Evolutionary conservation across 2,113 vertebrate species (phyloP).

Genomic region (Conger conger): DNA sequence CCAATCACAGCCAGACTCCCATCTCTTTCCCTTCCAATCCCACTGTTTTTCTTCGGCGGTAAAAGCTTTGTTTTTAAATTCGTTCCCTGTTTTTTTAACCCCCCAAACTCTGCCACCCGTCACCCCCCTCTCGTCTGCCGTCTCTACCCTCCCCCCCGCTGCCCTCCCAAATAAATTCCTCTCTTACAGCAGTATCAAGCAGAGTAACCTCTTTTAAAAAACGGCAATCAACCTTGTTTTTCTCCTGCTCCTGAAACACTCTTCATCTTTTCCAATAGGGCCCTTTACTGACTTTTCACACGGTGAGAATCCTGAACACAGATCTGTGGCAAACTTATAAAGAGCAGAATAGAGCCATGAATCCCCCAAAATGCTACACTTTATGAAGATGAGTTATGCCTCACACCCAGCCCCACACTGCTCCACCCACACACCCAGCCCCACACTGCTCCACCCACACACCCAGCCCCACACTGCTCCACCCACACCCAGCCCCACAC

Average conservation of each 20-base stretch:
- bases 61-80: constrained; percentile 72
- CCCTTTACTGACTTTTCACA: neutral
- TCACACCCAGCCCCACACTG: too few species aligned
- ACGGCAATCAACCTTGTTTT: neutral
- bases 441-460: too few species aligned
- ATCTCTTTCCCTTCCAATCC: constrained; percentile 29
- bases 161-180: constrained; percentile 54
- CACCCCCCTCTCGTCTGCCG: neutral
- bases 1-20: constrained; percentile 57
- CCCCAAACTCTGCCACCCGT: constrained; percentile 39
- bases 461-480: too few species aligned
- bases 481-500: too few species aligned
- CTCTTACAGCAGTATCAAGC: constrained; percentile 54
- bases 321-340: neutral
- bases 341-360: neutral
- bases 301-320: neutral
- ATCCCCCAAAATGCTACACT: neutral
- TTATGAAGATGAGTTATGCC: neutral
- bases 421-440: too few species aligned
- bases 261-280: neutral
- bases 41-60: constrained; percentile 66
- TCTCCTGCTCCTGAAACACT: neutral
- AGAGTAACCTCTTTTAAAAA: constrained; percentile 23
- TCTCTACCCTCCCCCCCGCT: neutral
- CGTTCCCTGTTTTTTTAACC: constrained; percentile 69